Evolutionary conservation across 2,113 vertebrate genomes (phyloP).

Genomic region (Eleginops maclovinus): DNA sequence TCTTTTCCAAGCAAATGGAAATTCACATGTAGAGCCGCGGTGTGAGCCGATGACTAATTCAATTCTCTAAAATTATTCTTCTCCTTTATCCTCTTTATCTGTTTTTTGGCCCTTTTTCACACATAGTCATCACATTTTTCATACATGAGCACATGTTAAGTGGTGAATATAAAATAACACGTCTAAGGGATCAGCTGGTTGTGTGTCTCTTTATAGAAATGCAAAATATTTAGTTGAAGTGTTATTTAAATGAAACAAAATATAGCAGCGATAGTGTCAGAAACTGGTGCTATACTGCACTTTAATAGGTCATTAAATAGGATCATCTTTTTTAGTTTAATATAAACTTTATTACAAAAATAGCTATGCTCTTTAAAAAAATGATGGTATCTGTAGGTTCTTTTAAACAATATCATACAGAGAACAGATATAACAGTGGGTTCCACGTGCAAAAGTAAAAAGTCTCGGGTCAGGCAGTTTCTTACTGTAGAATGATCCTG

Average conservation of each 20-base stretch:
- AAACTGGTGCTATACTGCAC: background rate
- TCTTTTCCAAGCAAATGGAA: background rate
- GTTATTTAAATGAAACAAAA: background rate
- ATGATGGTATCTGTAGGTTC: background rate
- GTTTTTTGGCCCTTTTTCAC: background rate
- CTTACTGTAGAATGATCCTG: background rate
- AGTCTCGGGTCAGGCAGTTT: background rate
- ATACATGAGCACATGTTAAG: background rate
- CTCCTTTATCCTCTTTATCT: constrained; percentile 4
- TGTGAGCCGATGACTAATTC: constrained; percentile 18
- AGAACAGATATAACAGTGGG: background rate
- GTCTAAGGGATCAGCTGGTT: background rate
- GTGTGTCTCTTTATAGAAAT: background rate
- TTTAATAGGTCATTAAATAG: background rate
- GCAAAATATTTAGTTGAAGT: background rate
- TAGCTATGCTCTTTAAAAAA: background rate
- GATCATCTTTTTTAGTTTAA: background rate
- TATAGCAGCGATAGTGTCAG: too few relatives aligned
- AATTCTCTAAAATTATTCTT: background rate
- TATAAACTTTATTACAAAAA: background rate
- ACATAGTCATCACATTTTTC: background rate
- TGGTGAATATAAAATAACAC: background rate
- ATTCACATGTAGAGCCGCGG: constrained; percentile 11
- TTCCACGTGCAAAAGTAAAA: background rate
- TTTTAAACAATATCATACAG: background rate